Conservation (phyloP, 2,113 vertebrate genomes). For the Ailurus styani region DNA sequence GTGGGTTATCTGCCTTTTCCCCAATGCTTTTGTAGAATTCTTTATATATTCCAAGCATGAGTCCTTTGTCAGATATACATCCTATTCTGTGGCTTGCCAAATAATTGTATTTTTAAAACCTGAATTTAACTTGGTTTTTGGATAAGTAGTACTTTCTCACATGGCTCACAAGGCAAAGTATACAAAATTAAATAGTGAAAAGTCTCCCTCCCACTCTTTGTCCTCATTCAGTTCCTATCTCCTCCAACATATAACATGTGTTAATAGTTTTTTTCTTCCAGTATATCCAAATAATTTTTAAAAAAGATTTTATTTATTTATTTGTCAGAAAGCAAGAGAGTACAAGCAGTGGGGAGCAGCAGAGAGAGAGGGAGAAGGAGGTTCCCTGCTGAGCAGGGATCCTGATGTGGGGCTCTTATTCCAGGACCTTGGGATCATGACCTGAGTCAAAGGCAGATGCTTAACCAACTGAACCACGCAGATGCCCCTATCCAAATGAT, state of each 20-base stretch:
- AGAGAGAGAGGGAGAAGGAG: no score
- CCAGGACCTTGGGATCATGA: no score
- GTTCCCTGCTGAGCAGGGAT: no score
- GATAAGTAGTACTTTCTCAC: not conserved
- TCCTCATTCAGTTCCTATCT: not conserved
- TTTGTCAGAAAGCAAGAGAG: no score
- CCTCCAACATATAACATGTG: not conserved
- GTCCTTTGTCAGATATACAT: not conserved
- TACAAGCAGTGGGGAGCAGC: no score
- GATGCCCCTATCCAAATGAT: no score
- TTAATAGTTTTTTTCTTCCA: slow-evolving; percentile 1
- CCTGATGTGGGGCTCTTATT: no score
- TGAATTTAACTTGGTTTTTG: not conserved
- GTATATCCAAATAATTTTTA: not conserved
- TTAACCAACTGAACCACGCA: no score
- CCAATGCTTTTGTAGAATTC: not conserved
- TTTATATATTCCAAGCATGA: not conserved
- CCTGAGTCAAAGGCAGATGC: no score
- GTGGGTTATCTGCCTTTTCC: not conserved
- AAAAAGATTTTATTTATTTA: no score
- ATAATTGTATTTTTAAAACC: not conserved
- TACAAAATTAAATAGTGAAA: not conserved
- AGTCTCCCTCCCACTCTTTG: not conserved
- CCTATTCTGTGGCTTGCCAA: not conserved
- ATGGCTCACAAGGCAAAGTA: not conserved